Conservation (phyloP, 1,140 invertebrate species). For the Drosophila bifasciata region DNA sequence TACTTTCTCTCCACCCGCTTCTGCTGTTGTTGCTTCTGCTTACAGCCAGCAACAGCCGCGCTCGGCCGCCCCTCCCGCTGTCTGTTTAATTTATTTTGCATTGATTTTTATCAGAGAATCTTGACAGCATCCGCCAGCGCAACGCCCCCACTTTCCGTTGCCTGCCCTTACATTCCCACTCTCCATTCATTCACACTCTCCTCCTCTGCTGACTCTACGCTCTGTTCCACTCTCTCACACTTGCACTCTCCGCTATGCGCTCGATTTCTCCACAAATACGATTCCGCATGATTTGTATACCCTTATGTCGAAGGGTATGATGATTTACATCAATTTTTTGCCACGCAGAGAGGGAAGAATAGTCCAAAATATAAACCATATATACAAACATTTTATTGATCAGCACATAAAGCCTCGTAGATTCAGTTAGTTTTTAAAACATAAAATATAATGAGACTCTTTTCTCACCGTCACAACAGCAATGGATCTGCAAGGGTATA, state of each 20-base stretch:
- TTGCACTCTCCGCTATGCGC: constrained; percentile 16
- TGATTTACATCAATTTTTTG: no score
- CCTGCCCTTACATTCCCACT: no score
- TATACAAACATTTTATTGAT: no score
- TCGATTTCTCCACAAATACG: constrained; percentile 3
- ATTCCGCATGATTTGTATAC: constrained; percentile 15
- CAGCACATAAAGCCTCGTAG: no score
- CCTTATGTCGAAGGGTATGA: no score
- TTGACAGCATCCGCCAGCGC: constrained; percentile 34
- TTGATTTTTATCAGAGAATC: constrained; percentile 64
- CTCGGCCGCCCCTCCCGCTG: background rate
- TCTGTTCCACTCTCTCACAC: background rate
- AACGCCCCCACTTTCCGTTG: no score
- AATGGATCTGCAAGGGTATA: no score
- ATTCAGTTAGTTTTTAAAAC: no score
- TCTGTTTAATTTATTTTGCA: constrained; percentile 67
- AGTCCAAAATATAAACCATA: no score
- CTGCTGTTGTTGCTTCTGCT: constrained; percentile 6
- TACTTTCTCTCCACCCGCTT: constrained; percentile 53
- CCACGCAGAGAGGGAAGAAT: background rate
- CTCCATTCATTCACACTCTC: no score
- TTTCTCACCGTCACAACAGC: no score
- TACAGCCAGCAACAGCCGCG: background rate
- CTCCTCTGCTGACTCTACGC: background rate
- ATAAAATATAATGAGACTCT: no score